These are phyloP conservation scores for Apodemus agrarius DNA, from an alignment of 2,797 vertebrate genomes.

Conservation along the genomic window DNA sequence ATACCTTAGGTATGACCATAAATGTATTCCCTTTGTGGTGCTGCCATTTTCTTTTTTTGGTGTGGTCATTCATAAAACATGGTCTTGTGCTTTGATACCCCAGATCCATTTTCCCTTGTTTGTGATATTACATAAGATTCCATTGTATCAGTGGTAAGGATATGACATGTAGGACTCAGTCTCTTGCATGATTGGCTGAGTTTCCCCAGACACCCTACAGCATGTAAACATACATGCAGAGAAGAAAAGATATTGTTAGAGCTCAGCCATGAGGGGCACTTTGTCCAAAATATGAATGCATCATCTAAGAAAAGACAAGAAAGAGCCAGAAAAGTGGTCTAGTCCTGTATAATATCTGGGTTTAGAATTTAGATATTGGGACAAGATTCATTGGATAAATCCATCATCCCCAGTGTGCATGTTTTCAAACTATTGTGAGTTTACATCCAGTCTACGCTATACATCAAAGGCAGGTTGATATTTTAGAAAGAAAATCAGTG, in stretches of 20 bases:
- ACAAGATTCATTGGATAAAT: fast-evolving
- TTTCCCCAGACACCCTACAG: background rate
- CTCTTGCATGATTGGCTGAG: background rate
- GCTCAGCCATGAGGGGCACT: fast-evolving
- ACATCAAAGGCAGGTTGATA: background rate
- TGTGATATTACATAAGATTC: background rate
- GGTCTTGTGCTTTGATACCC: background rate
- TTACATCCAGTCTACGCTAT: background rate
- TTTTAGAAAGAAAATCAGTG: background rate
- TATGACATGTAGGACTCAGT: background rate
- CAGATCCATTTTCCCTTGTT: background rate
- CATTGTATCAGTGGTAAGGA: no score
- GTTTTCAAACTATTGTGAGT: background rate
- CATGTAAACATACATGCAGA: background rate
- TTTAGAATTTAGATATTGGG: background rate
- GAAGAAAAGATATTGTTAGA: no score
- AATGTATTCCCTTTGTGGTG: no score
- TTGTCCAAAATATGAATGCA: background rate
- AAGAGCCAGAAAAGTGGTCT: fast-evolving
- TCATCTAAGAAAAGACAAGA: fast-evolving
- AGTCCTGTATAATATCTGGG: fast-evolving
- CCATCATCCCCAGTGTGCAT: background rate
- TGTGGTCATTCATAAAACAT: background rate
- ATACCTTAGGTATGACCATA: background rate
- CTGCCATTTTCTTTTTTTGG: fast-evolving